Evolutionary conservation across 2,888 invertebrate species (phyloP), one percentile per base, ranked within the genome.

Genomic region (Drosophila parthenogenetica): DNA sequence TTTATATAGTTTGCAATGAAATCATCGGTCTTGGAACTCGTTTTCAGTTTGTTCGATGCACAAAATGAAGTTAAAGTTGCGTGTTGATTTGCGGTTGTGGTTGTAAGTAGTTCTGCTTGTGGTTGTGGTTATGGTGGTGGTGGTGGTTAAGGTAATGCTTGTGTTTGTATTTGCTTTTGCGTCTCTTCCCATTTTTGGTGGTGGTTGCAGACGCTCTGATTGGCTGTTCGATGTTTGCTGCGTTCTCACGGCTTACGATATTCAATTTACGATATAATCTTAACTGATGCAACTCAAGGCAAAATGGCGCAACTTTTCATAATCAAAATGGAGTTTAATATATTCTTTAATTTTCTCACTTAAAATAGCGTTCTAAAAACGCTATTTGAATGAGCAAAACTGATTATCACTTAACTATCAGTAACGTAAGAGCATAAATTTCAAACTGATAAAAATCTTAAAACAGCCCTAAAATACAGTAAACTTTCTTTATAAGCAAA

Each of bases 31-130:
- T 37, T 14, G 45, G 79, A 87, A 87, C 86, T 74, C 63, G 73
- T 85, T 81, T 81, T 42, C 59, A 49, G 19, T 53, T 39, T 35
- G 14, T 19, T 29, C 57, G 69, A 43, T 49, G 40, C 50, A 83
- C 87, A 82, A 82, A 87, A 82, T 82, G 82, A 82, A 82, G 88
- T 82, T 82, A 75, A 79, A 71, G 64, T 64, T 46, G 39, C 22
- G 37, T 29, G 29, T 8, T 29, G 29, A 29, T 29, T 29, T 29
- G 29, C 8, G 29, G 29, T 29, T 25, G 25, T 25, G 25, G 25
- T 7, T 29, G 29, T 29, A 29, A 2, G 29, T 29, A 5, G 8
- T 29, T 29, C 8, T 29, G 5, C 2, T 5, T 29, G 29, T 29
- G 2, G 8, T 8, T 29, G 29, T 29, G 7, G 29, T 29, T 29